Evolutionary conservation across 2,113 vertebrate genomes (phyloP), one percentile per base, ranked within the genome.

Genomic region (Seriola quinqueradiata): DNA sequence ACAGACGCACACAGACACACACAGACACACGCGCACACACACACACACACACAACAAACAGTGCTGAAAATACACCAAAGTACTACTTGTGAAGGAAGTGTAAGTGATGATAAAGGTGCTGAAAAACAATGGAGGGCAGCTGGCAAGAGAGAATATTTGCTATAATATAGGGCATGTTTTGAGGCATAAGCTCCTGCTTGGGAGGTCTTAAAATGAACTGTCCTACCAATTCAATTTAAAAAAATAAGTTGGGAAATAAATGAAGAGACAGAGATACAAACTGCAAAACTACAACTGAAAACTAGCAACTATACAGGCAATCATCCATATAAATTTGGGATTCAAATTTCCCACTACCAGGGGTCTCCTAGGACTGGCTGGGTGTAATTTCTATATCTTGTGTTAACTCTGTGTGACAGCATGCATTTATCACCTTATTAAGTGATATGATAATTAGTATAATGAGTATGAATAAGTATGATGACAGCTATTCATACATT

Each of bases 61-160:
- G 23, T 11, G 13, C 34, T 59, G 48, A 32, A 55, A 69, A 32
- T 74, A 67, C 8, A 67, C 4, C 13, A 17, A 59, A 42, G 57
- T 40, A 42, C 9, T 65, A 42, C 46, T 17, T 63, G 34, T 52
- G 8, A 42, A 23, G 16, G 12, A 59, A 48, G 23, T 55, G 42
- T 44, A 28, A 48, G n/a, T 40, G 54, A 81, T 28, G 36, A 60
- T 57, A 58, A 63, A 68, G 52, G 25, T 60, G 50, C 12, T 77
- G 32, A 38, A n/a, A 52, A 71, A 52, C 14, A 55, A 25, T 13
- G 11, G 17, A 13, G 42, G 55, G 28, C 67, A 54, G 8, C 3
- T 11, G 34, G 4, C 3, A 28, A 58, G 58, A 64, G 28, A 73
- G 23, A 61, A 54, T 8, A 61, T 25, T 13, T 42, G 19, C 1